Conservation (phyloP, 2,797 vertebrate species). For the Orestias chungarensis region DNA sequence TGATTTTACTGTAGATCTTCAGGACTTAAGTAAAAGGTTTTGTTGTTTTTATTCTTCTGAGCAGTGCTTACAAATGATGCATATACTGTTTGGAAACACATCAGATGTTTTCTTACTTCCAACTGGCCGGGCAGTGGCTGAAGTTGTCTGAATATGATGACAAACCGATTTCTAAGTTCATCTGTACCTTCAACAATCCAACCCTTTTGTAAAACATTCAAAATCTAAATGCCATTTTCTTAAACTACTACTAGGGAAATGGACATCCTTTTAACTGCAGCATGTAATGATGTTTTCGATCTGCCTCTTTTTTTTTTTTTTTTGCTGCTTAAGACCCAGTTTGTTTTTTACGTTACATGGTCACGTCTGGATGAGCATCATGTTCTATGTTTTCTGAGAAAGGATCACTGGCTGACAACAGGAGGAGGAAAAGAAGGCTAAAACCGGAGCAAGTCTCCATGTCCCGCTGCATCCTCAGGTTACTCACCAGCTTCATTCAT, state of each 20-base stretch:
- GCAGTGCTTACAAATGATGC: not conserved
- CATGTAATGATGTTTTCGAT: not conserved
- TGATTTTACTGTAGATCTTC: not conserved
- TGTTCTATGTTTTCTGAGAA: constrained; percentile 66
- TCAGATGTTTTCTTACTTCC: not conserved
- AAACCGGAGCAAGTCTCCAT: constrained; percentile 72
- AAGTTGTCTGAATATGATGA: not conserved
- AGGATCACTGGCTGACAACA: constrained; percentile 53
- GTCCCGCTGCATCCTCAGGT: constrained; percentile 79
- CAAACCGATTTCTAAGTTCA: not conserved
- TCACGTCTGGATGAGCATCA: constrained; percentile 49
- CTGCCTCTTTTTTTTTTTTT: too few species aligned
- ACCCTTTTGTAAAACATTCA: not conserved
- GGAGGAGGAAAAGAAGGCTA: constrained; percentile 65
- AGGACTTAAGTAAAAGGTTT: not conserved
- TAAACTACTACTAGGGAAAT: not conserved
- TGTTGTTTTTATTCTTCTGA: not conserved
- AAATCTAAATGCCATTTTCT: not conserved
- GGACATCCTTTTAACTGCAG: not conserved
- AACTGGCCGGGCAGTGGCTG: not conserved
- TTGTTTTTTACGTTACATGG: constrained; percentile 51
- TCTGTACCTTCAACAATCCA: not conserved
- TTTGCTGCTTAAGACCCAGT: constrained; percentile 15
- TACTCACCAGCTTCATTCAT: constrained; percentile 83
- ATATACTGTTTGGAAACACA: not conserved